phyloP scores from a whole-genome alignment of 2,888 invertebrate species.

The Aspidiotus rigidus region DNA sequence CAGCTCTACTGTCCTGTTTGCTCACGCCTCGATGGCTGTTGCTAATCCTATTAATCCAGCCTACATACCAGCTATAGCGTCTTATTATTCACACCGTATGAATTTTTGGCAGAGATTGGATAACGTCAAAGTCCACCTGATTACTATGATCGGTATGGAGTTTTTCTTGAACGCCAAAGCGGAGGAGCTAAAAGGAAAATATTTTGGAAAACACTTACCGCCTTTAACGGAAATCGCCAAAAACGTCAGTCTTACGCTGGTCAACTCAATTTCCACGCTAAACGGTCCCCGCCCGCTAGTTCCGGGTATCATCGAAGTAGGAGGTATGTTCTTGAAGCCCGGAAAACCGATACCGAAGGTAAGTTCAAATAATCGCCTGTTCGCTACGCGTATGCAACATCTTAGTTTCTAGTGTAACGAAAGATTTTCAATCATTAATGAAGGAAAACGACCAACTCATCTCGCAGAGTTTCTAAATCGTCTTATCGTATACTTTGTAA shows the following conservation, averaged over 20 bases:
- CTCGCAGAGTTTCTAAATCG: too few relatives aligned
- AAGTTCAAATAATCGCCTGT: background rate
- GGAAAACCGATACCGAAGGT: slow-evolving; percentile 26
- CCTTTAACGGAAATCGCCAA: slow-evolving; percentile 17
- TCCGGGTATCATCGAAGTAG: slow-evolving; percentile 34
- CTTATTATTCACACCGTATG: slow-evolving; percentile 17
- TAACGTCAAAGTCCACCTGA: slow-evolving; percentile 10
- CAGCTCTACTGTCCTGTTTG: slow-evolving; percentile 26
- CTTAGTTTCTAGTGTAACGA: too few relatives aligned
- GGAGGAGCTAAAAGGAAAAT: slow-evolving; percentile 15
- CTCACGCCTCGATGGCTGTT: slow-evolving; percentile 18
- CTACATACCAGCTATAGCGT: slow-evolving; percentile 15
- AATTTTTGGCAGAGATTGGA: slow-evolving; percentile 19
- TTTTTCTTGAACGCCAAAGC: slow-evolving; percentile 12
- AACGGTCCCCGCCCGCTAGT: slow-evolving; percentile 31
- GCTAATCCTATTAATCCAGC: slow-evolving; percentile 27
- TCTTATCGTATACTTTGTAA: too few relatives aligned
- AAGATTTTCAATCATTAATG: too few relatives aligned
- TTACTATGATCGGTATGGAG: background rate
- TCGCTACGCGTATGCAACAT: too few relatives aligned
- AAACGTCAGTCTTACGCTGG: slow-evolving; percentile 30
- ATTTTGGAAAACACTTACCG: slow-evolving; percentile 27
- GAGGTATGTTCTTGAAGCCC: slow-evolving; percentile 34
- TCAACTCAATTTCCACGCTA: slow-evolving; percentile 28
- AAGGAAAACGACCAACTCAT: too few relatives aligned